Percentiles rank a stretch among this genome's conserved stretches.
Conservation (phyloP, 1,140 invertebrate species). For the Plutomurus gul region DNA sequence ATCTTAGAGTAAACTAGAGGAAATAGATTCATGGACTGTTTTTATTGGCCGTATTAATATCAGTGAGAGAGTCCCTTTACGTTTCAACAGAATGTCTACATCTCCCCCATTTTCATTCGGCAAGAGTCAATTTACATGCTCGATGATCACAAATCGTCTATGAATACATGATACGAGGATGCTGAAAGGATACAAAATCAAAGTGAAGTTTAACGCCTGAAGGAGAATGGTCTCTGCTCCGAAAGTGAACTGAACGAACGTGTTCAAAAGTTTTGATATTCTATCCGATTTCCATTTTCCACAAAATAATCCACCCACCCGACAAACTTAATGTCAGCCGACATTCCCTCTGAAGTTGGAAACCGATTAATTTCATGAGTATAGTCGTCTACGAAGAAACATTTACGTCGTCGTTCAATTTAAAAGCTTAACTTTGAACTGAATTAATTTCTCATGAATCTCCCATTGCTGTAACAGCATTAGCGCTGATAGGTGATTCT, state of each 20-base stretch:
- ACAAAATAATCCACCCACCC: neutral
- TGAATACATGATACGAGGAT: neutral
- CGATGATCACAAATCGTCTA: too few relatives aligned
- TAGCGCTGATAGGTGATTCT: neutral
- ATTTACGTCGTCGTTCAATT: neutral
- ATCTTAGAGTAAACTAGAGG: too few relatives aligned
- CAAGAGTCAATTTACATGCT: too few relatives aligned
- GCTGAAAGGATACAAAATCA: neutral
- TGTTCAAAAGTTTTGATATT: neutral
- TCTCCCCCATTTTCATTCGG: too few relatives aligned
- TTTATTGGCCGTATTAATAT: too few relatives aligned
- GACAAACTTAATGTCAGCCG: neutral
- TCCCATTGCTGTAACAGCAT: neutral
- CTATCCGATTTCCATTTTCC: neutral
- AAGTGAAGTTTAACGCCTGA: neutral
- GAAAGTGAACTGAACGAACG: neutral
- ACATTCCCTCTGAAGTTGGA: neutral
- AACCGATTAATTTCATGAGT: neutral
- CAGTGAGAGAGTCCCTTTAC: too few relatives aligned
- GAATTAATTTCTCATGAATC: conserved; percentile 16
- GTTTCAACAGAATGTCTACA: too few relatives aligned
- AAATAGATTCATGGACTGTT: too few relatives aligned
- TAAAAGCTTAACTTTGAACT: neutral
- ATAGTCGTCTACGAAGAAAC: neutral
- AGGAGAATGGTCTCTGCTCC: neutral